These are phyloP conservation scores for Bombus difficillimus DNA, from an alignment of 1,140 invertebrate species.

Conservation along the genomic window DNA sequence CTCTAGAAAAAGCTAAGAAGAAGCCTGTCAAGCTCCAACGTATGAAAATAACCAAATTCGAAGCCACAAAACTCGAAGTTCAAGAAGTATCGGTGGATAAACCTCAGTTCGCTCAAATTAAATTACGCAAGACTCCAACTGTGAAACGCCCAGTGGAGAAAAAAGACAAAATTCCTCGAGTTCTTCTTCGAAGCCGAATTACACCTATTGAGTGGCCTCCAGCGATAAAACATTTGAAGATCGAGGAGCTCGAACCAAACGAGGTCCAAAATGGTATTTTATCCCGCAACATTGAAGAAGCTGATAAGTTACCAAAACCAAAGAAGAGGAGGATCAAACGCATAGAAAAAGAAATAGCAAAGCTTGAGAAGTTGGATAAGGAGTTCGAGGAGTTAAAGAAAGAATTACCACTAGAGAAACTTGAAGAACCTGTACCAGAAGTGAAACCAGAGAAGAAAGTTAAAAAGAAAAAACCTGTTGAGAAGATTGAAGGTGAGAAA, in stretches of 20 bases:
- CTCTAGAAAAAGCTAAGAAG: constrained; percentile 30
- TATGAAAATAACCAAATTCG: constrained; percentile 74
- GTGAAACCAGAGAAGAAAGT: constrained; percentile 54
- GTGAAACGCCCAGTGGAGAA: constrained; percentile 82
- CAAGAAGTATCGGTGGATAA: constrained; percentile 55
- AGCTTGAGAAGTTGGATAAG: constrained; percentile 73
- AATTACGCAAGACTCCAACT: constrained; percentile 67
- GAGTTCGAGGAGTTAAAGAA: constrained; percentile 83
- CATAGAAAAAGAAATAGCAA: constrained; percentile 78
- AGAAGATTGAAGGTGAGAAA: constrained; percentile 41
- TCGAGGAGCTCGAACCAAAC: constrained; percentile 82
- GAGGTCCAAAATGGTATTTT: constrained; percentile 85
- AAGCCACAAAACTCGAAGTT: constrained; percentile 77
- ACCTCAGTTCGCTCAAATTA: constrained; percentile 61
- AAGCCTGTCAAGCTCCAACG: constrained; percentile 72
- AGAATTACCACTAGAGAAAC: constrained; percentile 79
- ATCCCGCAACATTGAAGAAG: constrained; percentile 87
- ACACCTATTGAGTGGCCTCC: constrained; percentile 84
- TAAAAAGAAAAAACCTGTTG: constrained; percentile 52
- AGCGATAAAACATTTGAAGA: constrained; percentile 77
- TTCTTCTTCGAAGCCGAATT: constrained; percentile 86
- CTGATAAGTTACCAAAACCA: constrained; percentile 84
- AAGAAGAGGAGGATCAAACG: constrained; percentile 81
- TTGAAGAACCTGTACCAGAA: constrained; percentile 8
- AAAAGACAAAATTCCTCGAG: constrained; percentile 85